Percentiles rank a stretch among this genome's conserved stretches.
phyloP scores from a whole-genome alignment of 2,797 vertebrate species.

The Hirundo rustica region DNA sequence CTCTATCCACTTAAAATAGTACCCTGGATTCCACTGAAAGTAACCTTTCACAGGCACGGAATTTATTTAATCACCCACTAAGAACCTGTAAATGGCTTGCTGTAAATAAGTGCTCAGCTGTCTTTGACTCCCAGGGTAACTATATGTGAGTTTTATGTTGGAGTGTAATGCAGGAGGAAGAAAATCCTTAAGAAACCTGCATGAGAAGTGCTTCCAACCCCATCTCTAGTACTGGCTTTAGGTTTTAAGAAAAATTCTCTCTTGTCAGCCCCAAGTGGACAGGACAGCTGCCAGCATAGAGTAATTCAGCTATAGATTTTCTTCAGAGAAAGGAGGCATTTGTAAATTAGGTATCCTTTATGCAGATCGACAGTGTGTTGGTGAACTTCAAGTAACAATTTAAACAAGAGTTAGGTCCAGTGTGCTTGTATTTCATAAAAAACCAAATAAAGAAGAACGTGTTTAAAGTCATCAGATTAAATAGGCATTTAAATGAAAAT shows the following conservation, averaged over 20 bases:
- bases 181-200: constrained; percentile 16
- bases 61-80: constrained; percentile 51
- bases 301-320: constrained; percentile 67
- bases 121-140: constrained; percentile 6
- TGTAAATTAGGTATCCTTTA: constrained; percentile 73
- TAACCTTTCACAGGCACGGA: constrained; percentile 41
- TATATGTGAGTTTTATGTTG: neutral
- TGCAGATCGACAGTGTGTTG: constrained; percentile 61
- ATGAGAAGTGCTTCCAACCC: neutral
- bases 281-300: constrained; percentile 49
- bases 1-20: constrained; percentile 46
- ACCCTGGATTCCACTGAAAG: constrained; percentile 49
- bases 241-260: neutral
- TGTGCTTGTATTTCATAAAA: constrained; percentile 58
- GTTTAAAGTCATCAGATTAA: constrained; percentile 47
- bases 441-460: constrained; percentile 19
- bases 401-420: constrained; percentile 27
- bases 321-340: constrained; percentile 44
- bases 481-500: constrained; percentile 49
- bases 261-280: neutral
- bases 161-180: neutral
- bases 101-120: constrained; percentile 25
- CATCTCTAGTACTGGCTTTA: neutral
- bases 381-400: constrained; percentile 70
- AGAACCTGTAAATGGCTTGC: constrained; percentile 26